Base-by-base conservation (phyloP, 1,140 invertebrate species). In the Pseudobourletiella spinata region DNA sequence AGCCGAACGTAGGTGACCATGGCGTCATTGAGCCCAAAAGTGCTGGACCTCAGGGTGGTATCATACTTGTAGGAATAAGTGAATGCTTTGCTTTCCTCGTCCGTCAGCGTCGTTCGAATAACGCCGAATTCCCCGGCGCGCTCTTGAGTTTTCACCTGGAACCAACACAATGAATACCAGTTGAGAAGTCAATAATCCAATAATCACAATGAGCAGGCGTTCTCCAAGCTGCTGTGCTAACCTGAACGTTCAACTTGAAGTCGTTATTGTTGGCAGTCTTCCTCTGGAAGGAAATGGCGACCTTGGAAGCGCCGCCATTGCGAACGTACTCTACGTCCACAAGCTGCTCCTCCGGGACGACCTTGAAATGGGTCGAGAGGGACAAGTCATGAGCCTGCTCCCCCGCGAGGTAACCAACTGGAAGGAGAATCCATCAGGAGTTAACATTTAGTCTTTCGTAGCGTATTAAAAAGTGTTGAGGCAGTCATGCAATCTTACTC, bases 261-360 rank as follows among this genome's bases (percentile, higher is more conserved):
- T 55, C 52, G 25, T 55, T 55, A 35, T 55, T 55, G 4, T 32
- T 8, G 20, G 28, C 52, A 32, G 52, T 32, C 22, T 55, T 35
- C 22, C 52, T 32, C 8, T 55, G 2, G 20, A 55, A 55, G 14
- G 4, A 4, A 25, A 55, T 24, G n/a, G 14, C 3, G 18, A 35
- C 52, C 6, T 55, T n/a, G 22, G 3, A 16, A 26, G 24, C 50
- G 2, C 26, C 29, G n/a, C 22, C 29, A n/a, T n/a, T 26, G 18
- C 4, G 11, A 2, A 55, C 14, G 15, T 6, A 24, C 25, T 55
- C 4, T 20, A 55, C 16, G 26, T 55, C 30, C n/a, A 55, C 30
- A 22, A 55, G 28, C 18, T 30, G 28, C 22, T 55, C 52, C 25
- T 32, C 3, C 15, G 28, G 28, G 4, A 55, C 52, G 11, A 39